Conservation (phyloP, 1,140 invertebrate genomes). For the Lerema accius region DNA sequence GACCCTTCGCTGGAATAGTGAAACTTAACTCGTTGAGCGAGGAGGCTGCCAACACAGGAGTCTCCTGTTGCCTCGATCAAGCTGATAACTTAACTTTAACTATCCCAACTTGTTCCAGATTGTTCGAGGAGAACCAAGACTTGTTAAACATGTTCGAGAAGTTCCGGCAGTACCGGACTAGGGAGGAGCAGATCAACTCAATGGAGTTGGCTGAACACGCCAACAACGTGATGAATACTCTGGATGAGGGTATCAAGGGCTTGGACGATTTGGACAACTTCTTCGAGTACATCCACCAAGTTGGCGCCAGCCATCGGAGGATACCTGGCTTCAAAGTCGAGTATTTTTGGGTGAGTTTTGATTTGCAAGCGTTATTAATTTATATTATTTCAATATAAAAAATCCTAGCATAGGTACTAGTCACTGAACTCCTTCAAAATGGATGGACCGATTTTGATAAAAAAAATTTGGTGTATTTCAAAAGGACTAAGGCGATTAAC, state of each 20-base stretch:
- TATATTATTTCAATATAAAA: no score
- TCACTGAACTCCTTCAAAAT: no score
- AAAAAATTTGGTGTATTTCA: no score
- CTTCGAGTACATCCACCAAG: constrained; percentile 91
- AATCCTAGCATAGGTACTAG: no score
- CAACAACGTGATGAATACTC: constrained; percentile 93
- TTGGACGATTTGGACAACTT: constrained; percentile 93
- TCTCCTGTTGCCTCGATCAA: no score
- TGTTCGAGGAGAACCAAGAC: constrained; percentile 94
- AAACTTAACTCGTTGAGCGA: no score
- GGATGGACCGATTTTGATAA: no score
- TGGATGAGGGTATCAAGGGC: constrained; percentile 93
- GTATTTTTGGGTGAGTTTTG: constrained; percentile 92
- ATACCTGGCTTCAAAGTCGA: constrained; percentile 93
- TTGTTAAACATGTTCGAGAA: constrained; percentile 91
- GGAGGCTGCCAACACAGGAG: no score
- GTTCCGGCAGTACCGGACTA: constrained; percentile 90
- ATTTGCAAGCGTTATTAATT: no score
- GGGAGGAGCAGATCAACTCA: constrained; percentile 90
- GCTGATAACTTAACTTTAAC: not conserved
- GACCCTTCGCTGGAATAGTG: no score
- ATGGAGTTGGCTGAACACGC: constrained; percentile 94
- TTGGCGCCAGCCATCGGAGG: constrained; percentile 91
- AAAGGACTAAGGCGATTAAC: no score
- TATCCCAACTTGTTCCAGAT: constrained; percentile 83